A percentile compares a stretch with the other conserved stretches of the same genome.
These are phyloP conservation scores for Clarias macrocephalus DNA, from an alignment of 2,113 vertebrate species.

Conservation along the genomic window DNA sequence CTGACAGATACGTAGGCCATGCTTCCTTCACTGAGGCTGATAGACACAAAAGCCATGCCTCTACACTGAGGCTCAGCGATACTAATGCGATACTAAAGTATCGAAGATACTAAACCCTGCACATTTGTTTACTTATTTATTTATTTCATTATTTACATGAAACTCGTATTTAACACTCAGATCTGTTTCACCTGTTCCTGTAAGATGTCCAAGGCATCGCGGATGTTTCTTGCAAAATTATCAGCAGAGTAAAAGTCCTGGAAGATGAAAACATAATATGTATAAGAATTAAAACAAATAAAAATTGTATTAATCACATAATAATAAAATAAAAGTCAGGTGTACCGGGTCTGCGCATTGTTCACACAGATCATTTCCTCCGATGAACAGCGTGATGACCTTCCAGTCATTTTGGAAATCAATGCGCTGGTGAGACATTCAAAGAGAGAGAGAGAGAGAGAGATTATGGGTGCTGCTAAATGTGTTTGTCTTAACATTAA, in stretches of 20 bases:
- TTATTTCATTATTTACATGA: background rate
- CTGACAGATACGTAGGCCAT: background rate
- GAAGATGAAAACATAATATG: background rate
- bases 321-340: background rate
- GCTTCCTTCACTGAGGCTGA: background rate
- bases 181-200: slow-evolving; percentile 74
- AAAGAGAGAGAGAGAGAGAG: slow-evolving; percentile 24
- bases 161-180: background rate
- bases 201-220: slow-evolving; percentile 83
- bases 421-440: slow-evolving; percentile 70
- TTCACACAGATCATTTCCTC: slow-evolving; percentile 83
- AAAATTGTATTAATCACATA: background rate
- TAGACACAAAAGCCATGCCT: background rate
- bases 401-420: slow-evolving; percentile 88
- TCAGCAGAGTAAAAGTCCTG: slow-evolving; percentile 80
- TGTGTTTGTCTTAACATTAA: background rate
- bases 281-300: background rate
- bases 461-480: background rate
- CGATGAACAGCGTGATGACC: slow-evolving; percentile 85
- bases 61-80: background rate
- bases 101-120: background rate
- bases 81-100: too few relatives aligned
- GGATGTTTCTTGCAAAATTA: slow-evolving; percentile 76
- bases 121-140: background rate
- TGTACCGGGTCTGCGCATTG: slow-evolving; percentile 82